A percentile compares a stretch with the other conserved stretches of the same genome.
Conservation (phyloP, 1,140 invertebrate genomes). For the Anoplophora glabripennis region DNA sequence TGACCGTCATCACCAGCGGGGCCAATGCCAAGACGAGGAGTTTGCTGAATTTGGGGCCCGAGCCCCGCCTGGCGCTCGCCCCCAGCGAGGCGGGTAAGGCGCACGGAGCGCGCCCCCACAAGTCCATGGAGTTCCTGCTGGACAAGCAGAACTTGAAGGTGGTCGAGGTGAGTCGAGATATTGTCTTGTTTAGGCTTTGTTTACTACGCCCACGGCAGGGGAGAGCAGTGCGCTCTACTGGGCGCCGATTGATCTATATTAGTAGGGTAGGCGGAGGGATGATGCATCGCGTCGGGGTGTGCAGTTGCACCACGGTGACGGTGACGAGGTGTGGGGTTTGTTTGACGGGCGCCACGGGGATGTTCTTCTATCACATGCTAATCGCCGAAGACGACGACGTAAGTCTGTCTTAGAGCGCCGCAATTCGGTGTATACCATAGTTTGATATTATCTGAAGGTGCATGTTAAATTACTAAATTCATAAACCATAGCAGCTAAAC, state of each 20-base stretch:
- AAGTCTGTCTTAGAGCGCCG: too few species aligned
- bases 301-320: not conserved
- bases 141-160: slow-evolving; percentile 83
- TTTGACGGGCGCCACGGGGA: not conserved
- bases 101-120: slow-evolving; percentile 64
- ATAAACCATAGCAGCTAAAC: too few species aligned
- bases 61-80: slow-evolving; percentile 43
- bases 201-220: not conserved
- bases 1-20: slow-evolving; percentile 53
- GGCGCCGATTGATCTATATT: slow-evolving; percentile 8
- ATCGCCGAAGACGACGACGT: slow-evolving; percentile 3
- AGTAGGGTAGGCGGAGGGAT: not conserved
- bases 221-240: slow-evolving; percentile 1
- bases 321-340: not conserved
- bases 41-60: slow-evolving; percentile 71
- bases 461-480: too few species aligned
- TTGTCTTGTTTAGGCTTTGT: not conserved
- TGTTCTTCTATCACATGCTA: slow-evolving; percentile 5
- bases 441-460: too few species aligned
- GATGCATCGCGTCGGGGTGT: not conserved
- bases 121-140: slow-evolving; percentile 90
- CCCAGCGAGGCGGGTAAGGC: slow-evolving; percentile 36
- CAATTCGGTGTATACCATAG: too few species aligned
- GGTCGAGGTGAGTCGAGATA: slow-evolving; percentile 62
- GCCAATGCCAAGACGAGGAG: slow-evolving; percentile 70